Evolutionary conservation across 2,113 vertebrate genomes (phyloP), one percentile per base, ranked within the genome.

Genomic region (Pseudorectes ferrugineus): DNA sequence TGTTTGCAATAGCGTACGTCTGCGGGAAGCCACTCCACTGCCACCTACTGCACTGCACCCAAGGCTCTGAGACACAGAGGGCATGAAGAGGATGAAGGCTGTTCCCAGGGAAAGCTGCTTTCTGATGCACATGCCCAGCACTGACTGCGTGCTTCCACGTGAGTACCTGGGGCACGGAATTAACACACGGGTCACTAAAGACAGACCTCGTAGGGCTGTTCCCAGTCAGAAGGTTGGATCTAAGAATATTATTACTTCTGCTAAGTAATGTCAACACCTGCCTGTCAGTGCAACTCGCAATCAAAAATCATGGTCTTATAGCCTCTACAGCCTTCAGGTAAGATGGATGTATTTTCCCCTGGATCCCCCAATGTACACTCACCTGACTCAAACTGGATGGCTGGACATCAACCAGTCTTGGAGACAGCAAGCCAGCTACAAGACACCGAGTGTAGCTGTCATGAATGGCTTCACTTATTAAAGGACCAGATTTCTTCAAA

Each of bases 401-500:
- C 62, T 99, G 99, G 48, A 98, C 97, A 91, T 99, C 99, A 61
- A 95, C 86, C 65, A 98, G 98, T 82, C 98, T 98, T 83, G 99
- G 98, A 81, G 99, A 99, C 8, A 99, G 98, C 28, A 99, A 97
- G 33, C 99, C 99, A 65, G 99, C 99, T 94, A 99, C 96, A 92
- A 99, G 98, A 97, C 99, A 99, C 78, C 98, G 98, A 14, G 98
- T 98, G 93, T 99, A 99, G 95, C 98, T 98, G 85, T 98, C 98
- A 61, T 94, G 98, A 95, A 99, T 98, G 85, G 98, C 92, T 91
- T 99, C 98, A 94, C 97, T 98, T 95, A 99, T 98, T 65, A 97
- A 98, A 65, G 98, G 98, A 85, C 98, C 98, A 35, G 98, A 98
- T 92, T 98, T 99, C 98, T 98, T 99, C 95, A 99, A 97, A 94